Evolutionary conservation across 1,140 invertebrate genomes (phyloP).

Genomic region (Uloborus diversus): DNA sequence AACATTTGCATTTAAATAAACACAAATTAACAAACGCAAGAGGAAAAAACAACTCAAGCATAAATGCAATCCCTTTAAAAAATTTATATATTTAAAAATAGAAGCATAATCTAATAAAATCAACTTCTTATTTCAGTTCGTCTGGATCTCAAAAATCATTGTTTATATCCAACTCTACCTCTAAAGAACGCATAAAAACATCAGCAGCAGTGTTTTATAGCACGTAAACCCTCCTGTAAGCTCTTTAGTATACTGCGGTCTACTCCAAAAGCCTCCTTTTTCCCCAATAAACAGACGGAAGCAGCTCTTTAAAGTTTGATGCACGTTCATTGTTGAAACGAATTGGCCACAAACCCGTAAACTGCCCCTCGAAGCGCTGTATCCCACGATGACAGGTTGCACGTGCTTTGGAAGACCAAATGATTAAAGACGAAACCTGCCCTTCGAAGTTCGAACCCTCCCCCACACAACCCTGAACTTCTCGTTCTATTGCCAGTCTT

Average conservation of each 20-base stretch:
- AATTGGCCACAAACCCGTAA: conserved; percentile 50
- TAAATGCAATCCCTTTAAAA: no score
- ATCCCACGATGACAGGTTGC: conserved; percentile 17
- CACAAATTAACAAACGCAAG: no score
- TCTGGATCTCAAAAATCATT: no score
- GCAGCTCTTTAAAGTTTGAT: conserved; percentile 50
- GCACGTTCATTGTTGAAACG: conserved; percentile 26
- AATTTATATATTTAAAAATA: no score
- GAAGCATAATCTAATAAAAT: no score
- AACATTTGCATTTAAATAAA: no score
- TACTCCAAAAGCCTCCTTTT: not conserved
- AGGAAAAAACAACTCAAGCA: no score
- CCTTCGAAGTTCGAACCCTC: not conserved
- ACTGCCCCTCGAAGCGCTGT: conserved; percentile 12
- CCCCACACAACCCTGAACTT: not conserved
- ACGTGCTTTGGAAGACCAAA: conserved; percentile 29
- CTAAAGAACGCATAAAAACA: conserved; percentile 14
- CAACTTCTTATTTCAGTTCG: no score
- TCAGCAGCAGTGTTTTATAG: conserved; percentile 7
- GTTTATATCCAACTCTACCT: no score
- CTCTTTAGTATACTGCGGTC: not conserved
- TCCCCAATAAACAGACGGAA: conserved; percentile 36
- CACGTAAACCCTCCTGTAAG: not conserved
- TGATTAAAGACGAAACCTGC: not conserved
- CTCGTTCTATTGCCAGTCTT: not conserved